Percentiles rank a stretch among this genome's conserved stretches.
phyloP scores from a whole-genome alignment of 2,888 invertebrate genomes.

The Galerucella nymphaeae region DNA sequence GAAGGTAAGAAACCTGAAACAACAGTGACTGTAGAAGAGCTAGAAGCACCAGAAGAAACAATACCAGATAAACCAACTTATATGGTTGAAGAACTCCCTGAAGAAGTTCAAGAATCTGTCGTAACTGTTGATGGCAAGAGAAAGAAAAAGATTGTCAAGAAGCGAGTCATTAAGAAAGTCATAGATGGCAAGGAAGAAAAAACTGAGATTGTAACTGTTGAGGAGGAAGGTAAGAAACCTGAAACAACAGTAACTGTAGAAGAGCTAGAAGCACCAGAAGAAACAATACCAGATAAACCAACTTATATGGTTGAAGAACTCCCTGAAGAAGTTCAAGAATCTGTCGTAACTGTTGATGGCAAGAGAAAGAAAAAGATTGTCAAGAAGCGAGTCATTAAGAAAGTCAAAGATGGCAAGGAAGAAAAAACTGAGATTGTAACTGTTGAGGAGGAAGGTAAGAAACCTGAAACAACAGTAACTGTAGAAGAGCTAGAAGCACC shows the following conservation, averaged over 20 bases:
- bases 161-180: slow-evolving; percentile 53
- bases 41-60: slow-evolving; percentile 46
- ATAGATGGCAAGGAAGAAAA: slow-evolving; percentile 53
- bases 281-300: slow-evolving; percentile 43
- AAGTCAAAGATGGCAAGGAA: slow-evolving; percentile 61
- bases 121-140: slow-evolving; percentile 55
- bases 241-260: slow-evolving; percentile 58
- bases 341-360: slow-evolving; percentile 44
- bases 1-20: slow-evolving; percentile 64
- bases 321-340: slow-evolving; percentile 48
- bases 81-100: slow-evolving; percentile 49
- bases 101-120: slow-evolving; percentile 48
- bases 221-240: slow-evolving; percentile 63
- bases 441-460: slow-evolving; percentile 60
- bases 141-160: slow-evolving; percentile 54
- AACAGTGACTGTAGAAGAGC: slow-evolving; percentile 59
- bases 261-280: slow-evolving; percentile 54
- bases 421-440: slow-evolving; percentile 56
- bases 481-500: slow-evolving; percentile 49
- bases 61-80: slow-evolving; percentile 47
- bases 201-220: slow-evolving; percentile 61
- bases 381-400: slow-evolving; percentile 62
- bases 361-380: slow-evolving; percentile 53
- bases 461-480: slow-evolving; percentile 56
- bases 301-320: slow-evolving; percentile 39